A percentile compares a stretch with the other conserved stretches of the same genome.
Evolutionary conservation across 2,113 vertebrate genomes (phyloP).

Genomic region (Callaeas wilsoni): DNA sequence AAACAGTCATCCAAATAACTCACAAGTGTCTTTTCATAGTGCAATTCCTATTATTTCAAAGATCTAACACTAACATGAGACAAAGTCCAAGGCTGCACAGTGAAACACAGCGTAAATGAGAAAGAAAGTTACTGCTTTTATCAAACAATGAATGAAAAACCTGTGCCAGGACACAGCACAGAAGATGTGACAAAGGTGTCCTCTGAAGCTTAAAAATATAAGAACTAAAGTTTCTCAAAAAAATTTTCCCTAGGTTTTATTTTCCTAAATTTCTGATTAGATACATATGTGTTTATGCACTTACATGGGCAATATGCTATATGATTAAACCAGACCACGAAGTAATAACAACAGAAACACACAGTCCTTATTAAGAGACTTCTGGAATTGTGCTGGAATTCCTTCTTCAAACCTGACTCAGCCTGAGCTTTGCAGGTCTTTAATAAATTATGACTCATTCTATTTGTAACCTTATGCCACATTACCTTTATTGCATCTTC

Average conservation of each 20-base stretch:
- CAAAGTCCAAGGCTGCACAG: background rate
- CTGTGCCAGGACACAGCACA: background rate
- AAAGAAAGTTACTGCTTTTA: background rate
- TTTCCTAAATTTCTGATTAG: background rate
- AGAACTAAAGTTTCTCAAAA: background rate
- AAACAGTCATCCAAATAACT: background rate
- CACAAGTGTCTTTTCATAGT: background rate
- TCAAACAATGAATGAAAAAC: background rate
- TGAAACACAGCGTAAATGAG: rapidly evolving
- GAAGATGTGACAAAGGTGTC: background rate
- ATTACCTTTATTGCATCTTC: background rate
- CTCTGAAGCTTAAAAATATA: background rate
- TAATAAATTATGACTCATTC: constrained; percentile 57
- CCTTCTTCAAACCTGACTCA: background rate
- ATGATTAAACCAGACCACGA: background rate
- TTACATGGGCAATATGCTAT: background rate
- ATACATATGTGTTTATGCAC: background rate
- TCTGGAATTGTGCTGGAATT: background rate
- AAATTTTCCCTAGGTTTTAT: background rate
- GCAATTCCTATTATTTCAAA: background rate
- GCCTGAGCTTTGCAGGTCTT: constrained; percentile 27
- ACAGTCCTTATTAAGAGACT: background rate
- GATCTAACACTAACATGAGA: background rate
- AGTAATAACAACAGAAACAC: background rate
- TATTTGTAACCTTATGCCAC: constrained; percentile 27